Conservation (phyloP, 37 sponge, comb jelly and placozoan genomes). For the Lycopodina hypogea region DNA sequence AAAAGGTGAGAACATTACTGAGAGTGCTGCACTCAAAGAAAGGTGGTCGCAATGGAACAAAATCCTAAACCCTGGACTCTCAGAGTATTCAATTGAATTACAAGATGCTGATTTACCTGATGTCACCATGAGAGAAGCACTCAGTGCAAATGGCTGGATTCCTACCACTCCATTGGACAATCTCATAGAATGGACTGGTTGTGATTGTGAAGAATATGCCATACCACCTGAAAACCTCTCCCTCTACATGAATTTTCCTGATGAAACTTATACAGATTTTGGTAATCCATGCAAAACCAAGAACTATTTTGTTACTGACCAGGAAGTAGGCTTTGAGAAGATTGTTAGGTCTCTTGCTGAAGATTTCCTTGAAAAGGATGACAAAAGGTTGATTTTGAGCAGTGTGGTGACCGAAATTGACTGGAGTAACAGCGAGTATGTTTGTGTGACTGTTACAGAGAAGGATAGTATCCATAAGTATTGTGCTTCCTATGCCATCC, state of each 20-base stretch:
- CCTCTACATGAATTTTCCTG: constrained; percentile 7
- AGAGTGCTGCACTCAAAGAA: constrained; percentile 1
- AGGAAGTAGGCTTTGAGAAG: constrained; percentile 20
- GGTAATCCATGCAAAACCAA: not conserved
- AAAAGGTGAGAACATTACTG: not conserved
- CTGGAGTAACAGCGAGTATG: constrained; percentile 47
- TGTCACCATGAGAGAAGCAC: constrained; percentile 27
- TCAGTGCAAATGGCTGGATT: constrained; percentile 25
- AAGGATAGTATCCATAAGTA: not conserved
- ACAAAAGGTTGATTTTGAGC: constrained; percentile 34
- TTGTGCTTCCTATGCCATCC: constrained; percentile 44
- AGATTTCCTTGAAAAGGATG: constrained; percentile 2
- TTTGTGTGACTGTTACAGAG: constrained; percentile 44
- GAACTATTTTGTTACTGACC: constrained; percentile 53
- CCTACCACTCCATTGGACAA: constrained; percentile 24
- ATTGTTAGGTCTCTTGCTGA: constrained; percentile 42
- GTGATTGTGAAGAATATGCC: constrained; percentile 23
- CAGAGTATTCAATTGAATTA: not conserved
- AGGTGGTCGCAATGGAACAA: constrained; percentile 1
- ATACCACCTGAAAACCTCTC: constrained; percentile 10
- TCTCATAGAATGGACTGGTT: constrained; percentile 32
- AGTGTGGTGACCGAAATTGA: constrained; percentile 35
- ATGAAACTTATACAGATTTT: constrained; percentile 21
- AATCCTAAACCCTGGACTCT: not conserved
- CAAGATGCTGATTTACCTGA: constrained; percentile 3